These are phyloP conservation scores for Lasioglossum zephyrum DNA, from an alignment of 2,888 invertebrate species.

Conservation along the genomic window DNA sequence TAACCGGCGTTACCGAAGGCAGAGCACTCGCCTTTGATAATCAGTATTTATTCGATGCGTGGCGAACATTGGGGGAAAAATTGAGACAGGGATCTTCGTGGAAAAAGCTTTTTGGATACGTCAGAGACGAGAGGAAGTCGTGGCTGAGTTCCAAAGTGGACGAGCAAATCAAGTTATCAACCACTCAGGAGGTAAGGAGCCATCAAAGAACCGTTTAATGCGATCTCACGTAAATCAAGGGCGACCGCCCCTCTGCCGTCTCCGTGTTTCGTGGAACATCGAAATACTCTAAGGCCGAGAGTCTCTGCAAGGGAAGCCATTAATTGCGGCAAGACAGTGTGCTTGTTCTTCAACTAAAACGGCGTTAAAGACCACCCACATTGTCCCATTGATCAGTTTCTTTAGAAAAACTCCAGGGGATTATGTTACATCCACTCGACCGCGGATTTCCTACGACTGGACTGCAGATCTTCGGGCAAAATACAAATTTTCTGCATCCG, in stretches of 20 bases:
- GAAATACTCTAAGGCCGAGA: conserved; percentile 66
- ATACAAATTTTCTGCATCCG: background rate
- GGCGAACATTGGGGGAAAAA: conserved; percentile 3
- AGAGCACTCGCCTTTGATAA: background rate
- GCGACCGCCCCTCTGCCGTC: conserved; percentile 58
- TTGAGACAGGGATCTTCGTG: background rate
- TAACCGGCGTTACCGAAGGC: background rate
- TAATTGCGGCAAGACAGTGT: conserved; percentile 62
- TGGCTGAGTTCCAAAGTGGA: conserved; percentile 76
- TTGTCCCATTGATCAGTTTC: conserved; percentile 30
- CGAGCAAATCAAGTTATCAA: conserved; percentile 78
- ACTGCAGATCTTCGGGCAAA: background rate
- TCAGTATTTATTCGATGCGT: background rate
- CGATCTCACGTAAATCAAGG: conserved; percentile 73
- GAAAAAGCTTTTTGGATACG: conserved; percentile 30
- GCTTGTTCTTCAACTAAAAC: conserved; percentile 66
- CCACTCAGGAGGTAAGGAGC: conserved; percentile 77
- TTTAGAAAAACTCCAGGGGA: background rate
- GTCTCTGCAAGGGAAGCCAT: conserved; percentile 62
- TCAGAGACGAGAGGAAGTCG: conserved; percentile 51
- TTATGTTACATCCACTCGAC: background rate
- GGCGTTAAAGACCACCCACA: conserved; percentile 52
- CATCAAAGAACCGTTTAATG: conserved; percentile 78
- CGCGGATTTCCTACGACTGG: background rate
- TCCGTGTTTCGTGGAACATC: conserved; percentile 67